These are phyloP conservation scores for Pseudococcus viburni DNA, from an alignment of 2,888 invertebrate genomes.

Conservation along the genomic window DNA sequence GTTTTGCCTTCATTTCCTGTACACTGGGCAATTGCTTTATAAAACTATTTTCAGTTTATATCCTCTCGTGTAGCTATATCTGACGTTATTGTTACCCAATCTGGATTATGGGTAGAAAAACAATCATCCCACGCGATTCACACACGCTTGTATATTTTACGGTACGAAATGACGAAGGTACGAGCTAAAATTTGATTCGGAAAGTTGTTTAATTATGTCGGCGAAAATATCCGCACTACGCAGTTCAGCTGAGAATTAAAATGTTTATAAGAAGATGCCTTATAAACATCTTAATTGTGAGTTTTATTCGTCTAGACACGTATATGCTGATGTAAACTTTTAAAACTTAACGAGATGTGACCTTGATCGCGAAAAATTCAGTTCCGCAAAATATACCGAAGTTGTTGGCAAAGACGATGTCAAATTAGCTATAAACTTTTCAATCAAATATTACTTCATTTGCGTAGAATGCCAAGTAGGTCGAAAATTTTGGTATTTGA, in stretches of 20 bases:
- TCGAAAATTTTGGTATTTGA: background rate
- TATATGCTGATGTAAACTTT: background rate
- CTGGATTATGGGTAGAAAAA: background rate
- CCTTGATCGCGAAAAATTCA: background rate
- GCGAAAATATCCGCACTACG: background rate
- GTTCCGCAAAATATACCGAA: background rate
- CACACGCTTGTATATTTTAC: background rate
- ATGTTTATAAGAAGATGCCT: background rate
- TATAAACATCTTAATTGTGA: constrained; percentile 1
- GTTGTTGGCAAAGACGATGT: background rate
- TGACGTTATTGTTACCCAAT: constrained; percentile 29
- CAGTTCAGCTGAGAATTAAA: background rate
- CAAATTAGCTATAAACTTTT: constrained; percentile 33
- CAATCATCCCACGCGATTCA: constrained; percentile 19
- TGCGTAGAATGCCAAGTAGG: constrained; percentile 17
- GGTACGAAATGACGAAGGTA: background rate
- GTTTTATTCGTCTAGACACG: constrained; percentile 20
- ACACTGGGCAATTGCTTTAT: constrained; percentile 38
- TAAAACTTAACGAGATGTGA: background rate
- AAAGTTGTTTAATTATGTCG: constrained; percentile 17
- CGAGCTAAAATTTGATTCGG: background rate
- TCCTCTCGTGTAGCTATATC: background rate
- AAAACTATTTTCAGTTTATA: constrained; percentile 41
- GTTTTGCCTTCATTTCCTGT: constrained; percentile 24
- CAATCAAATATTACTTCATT: background rate